phyloP scores from a whole-genome alignment of 2,888 invertebrate species.

The Nomada ferruginata region DNA sequence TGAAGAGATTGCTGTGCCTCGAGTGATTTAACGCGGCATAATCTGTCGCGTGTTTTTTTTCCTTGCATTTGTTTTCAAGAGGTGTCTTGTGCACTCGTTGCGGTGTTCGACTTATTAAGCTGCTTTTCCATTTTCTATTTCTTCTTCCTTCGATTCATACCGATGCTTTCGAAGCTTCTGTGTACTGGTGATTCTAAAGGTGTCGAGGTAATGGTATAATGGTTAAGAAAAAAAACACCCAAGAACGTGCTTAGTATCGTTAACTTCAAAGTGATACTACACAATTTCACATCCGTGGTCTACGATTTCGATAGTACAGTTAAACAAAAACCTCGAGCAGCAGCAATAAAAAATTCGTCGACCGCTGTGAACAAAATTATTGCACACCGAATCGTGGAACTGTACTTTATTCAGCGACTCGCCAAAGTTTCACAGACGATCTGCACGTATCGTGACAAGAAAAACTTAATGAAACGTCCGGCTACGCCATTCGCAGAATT shows the following conservation, averaged over 20 bases:
- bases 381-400: not conserved
- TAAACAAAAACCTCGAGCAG: no score
- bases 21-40: slow-evolving; percentile 30
- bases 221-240: no score
- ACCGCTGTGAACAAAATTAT: not conserved
- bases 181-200: not conserved
- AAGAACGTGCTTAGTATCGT: no score
- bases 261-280: no score
- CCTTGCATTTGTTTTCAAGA: not conserved
- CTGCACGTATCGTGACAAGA: slow-evolving; percentile 22
- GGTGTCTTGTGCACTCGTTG: not conserved
- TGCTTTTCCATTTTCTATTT: not conserved
- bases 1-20: slow-evolving; percentile 32
- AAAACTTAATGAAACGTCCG: slow-evolving; percentile 65
- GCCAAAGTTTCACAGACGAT: slow-evolving; percentile 32
- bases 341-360: not conserved
- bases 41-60: not conserved
- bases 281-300: no score
- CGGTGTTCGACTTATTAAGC: not conserved
- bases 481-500: slow-evolving; percentile 53
- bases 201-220: not conserved
- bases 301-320: no score
- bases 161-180: not conserved
- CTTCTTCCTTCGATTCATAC: no score
- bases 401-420: slow-evolving; percentile 39